A percentile compares a stretch with the other conserved stretches of the same genome.
Conservation (phyloP, 2,797 vertebrate species). For the Melanotaenia nigrans region DNA sequence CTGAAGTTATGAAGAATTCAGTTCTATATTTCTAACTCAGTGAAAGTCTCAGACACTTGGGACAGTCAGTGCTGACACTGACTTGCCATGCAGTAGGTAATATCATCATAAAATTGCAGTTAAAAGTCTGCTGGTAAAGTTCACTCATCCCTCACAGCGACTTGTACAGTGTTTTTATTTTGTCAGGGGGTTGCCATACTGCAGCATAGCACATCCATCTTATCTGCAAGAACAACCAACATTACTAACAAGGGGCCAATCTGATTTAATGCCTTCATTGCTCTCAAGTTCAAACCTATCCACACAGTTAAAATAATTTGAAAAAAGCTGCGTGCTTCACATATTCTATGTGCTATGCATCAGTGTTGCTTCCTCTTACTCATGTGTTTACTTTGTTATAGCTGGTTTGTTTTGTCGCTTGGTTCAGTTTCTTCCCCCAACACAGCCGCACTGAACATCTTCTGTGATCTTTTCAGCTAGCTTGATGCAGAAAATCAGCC, state of each 20-base stretch:
- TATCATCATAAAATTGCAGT: not conserved
- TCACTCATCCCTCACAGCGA: not conserved
- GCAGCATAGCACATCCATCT: not conserved
- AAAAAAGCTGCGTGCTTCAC: not conserved
- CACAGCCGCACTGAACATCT: conserved; percentile 12
- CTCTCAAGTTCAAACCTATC: not conserved
- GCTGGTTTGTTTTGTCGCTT: conserved; percentile 20
- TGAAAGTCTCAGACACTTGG: not conserved
- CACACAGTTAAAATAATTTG: not conserved
- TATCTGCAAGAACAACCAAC: not conserved
- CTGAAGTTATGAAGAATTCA: not conserved
- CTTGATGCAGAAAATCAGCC: conserved; percentile 13
- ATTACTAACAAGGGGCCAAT: not conserved
- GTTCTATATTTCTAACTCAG: not conserved
- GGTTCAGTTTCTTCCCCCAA: not conserved
- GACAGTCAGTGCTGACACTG: not conserved
- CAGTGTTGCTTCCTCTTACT: conserved; percentile 44
- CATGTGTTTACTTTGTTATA: conserved; percentile 38
- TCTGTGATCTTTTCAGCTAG: conserved; percentile 8
- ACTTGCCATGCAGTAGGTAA: not conserved
- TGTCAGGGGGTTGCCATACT: conserved; percentile 28
- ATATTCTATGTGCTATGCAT: conserved; percentile 3
- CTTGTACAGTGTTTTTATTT: conserved; percentile 12
- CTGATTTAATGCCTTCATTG: no score
- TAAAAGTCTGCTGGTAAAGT: conserved; percentile 50